These are phyloP conservation scores for Thaleichthys pacificus DNA, from an alignment of 2,797 vertebrate genomes.

Conservation along the genomic window DNA sequence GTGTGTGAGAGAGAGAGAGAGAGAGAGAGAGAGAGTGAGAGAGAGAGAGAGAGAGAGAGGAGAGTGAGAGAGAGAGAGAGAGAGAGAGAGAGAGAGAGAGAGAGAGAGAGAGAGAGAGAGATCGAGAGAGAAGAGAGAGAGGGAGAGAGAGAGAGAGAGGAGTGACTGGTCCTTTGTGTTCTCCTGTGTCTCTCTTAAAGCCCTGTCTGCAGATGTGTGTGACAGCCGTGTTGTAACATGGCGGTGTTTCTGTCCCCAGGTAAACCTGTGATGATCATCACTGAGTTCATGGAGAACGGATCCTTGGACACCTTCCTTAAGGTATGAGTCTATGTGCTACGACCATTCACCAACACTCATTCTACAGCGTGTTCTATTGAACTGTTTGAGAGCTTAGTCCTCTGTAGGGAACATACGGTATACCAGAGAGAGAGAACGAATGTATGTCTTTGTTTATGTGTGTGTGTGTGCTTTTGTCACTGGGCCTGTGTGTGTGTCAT, in stretches of 20 bases:
- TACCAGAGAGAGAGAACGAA: no score
- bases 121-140: not conserved
- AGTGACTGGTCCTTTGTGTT: slow-evolving; percentile 28
- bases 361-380: not conserved
- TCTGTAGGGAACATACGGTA: not conserved
- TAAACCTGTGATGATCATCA: slow-evolving; percentile 83
- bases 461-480: no score
- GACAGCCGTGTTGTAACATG: slow-evolving; percentile 21
- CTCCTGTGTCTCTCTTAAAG: slow-evolving; percentile 31
- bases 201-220: not conserved
- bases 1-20: not conserved
- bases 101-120: slow-evolving; percentile 31
- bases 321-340: slow-evolving; percentile 60
- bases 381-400: not conserved
- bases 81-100: slow-evolving; percentile 5
- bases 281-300: slow-evolving; percentile 82
- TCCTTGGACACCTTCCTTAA: slow-evolving; percentile 80
- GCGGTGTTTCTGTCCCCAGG: slow-evolving; percentile 57
- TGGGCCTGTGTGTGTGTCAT: no score
- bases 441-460: no score
- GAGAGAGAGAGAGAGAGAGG: not conserved
- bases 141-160: slow-evolving; percentile 42
- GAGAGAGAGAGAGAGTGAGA: slow-evolving; percentile 41
- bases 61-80: no score
- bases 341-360: slow-evolving; percentile 2